Evolutionary conservation across 2,888 invertebrate species (phyloP).

Genomic region (Disparrhopalites patrizii): DNA sequence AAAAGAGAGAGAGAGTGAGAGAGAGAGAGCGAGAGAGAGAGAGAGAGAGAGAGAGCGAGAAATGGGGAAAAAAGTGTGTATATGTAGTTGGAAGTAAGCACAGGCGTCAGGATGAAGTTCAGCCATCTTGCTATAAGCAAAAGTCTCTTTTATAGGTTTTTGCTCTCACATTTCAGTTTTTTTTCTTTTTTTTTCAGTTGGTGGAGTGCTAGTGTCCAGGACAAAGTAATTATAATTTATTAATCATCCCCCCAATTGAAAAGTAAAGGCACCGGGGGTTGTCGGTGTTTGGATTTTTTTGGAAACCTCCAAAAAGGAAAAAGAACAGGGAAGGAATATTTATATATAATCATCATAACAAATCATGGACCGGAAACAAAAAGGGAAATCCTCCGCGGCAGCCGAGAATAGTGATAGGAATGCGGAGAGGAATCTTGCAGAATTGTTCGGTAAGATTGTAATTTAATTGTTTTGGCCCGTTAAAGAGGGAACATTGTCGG

Average conservation of each 20-base stretch:
- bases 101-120: constrained; percentile 24
- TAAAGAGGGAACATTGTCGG: too few species aligned
- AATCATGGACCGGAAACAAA: constrained; percentile 22
- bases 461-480: too few species aligned
- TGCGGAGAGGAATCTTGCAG: constrained; percentile 29
- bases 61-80: constrained; percentile 1
- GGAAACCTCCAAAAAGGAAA: not conserved
- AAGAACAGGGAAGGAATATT: not conserved
- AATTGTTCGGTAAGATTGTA: constrained; percentile 28
- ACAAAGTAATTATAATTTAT: too few species aligned
- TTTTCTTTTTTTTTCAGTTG: too few species aligned
- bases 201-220: too few species aligned
- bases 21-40: not conserved
- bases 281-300: too few species aligned
- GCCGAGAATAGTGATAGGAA: constrained; percentile 15
- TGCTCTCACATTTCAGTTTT: not conserved
- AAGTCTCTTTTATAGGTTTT: constrained; percentile 16
- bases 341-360: not conserved
- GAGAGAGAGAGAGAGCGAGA: constrained; percentile 1
- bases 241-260: too few species aligned
- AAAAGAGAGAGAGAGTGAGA: not conserved
- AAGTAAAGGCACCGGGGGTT: too few species aligned
- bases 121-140: constrained; percentile 24
- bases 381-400: constrained; percentile 3
- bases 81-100: constrained; percentile 14